Conservation (phyloP, 2,797 vertebrate species). For the Myotis vivesi region DNA sequence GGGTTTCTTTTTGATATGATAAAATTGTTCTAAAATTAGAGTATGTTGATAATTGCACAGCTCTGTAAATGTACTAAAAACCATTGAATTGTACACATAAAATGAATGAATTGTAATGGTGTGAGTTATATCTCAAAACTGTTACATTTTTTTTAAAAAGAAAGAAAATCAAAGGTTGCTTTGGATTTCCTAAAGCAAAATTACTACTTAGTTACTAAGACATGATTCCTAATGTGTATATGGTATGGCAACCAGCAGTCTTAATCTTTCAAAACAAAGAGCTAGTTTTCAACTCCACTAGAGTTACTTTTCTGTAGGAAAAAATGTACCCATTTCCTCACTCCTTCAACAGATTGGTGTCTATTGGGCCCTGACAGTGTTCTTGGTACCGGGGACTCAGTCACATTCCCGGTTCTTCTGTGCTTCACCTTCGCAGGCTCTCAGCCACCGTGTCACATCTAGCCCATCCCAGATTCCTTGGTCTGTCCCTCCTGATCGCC, state of each 20-base stretch:
- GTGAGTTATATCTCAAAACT: not conserved
- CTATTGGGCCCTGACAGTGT: not conserved
- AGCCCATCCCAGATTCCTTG: not conserved
- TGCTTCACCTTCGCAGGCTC: not conserved
- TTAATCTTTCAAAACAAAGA: slow-evolving; percentile 20
- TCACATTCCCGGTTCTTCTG: not conserved
- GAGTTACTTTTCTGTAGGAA: not conserved
- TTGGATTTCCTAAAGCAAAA: slow-evolving; percentile 5
- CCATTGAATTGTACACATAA: not conserved
- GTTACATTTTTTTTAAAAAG: not conserved
- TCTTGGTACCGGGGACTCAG: not conserved
- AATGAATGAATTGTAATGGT: not conserved
- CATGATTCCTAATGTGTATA: not conserved
- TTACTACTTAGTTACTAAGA: not conserved
- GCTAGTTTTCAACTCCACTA: not conserved
- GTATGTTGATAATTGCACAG: not conserved
- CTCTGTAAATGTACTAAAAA: not conserved
- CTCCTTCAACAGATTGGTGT: not conserved
- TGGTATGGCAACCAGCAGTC: not conserved
- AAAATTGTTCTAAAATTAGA: slow-evolving; percentile 6
- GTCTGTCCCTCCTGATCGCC: not conserved
- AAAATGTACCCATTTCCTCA: not conserved
- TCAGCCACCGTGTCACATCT: not conserved
- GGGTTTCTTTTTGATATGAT: not conserved
- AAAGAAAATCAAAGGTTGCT: not conserved